Evolutionary conservation across 2,888 invertebrate species (phyloP), one percentile per base, ranked within the genome.

Genomic region (Diadegma fenestrale): DNA sequence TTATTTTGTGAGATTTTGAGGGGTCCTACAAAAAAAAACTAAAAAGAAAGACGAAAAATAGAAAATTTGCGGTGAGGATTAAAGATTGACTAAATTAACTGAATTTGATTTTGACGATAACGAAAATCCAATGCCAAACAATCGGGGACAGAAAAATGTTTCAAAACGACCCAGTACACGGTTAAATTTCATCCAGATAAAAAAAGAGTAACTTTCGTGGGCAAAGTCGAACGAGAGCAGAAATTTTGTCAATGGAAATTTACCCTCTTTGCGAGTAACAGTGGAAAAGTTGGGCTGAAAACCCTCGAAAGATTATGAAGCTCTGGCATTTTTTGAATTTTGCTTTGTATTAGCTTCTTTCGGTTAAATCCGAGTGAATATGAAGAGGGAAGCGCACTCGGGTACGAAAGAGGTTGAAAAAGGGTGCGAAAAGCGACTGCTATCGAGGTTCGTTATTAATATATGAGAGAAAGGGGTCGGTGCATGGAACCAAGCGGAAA

Each of bases 361-460:
- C 54, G 54, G 10, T 58, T 12, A 22, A 8, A 30, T 41, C 51
- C 22, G 19, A 54, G 58, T 14, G 30, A 45, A 80, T 54, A 54
- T 61, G 19, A 17, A n/a, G 75, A 43, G 58, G 43, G 22, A 81
- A 81, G 22, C 17, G 22, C 22, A 48, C 58, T 58, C 45, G 41
- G 43, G 6, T 68, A 43, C 33, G 43, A 68, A 45, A 66, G 72
- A 22, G 26, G 8, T n/a, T 6, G 19, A 69, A 41, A 80, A 61
- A 48, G 73, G 78, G 68, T 73, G 61, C 43, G 41, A 68, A 73
- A 41, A 37, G 51, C 68, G 58, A 63, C 76, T 66, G 77, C 61
- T 51, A 68, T 84, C 77, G 80, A 80, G 80, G 69, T 80, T 86
- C 86, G 89, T 92, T 91, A 92, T 92, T 92, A 91, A 92, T 91